A percentile compares a stretch with the other conserved stretches of the same genome.
Evolutionary conservation across 2,888 invertebrate species (phyloP).

Genomic region (Trilocha varians): DNA sequence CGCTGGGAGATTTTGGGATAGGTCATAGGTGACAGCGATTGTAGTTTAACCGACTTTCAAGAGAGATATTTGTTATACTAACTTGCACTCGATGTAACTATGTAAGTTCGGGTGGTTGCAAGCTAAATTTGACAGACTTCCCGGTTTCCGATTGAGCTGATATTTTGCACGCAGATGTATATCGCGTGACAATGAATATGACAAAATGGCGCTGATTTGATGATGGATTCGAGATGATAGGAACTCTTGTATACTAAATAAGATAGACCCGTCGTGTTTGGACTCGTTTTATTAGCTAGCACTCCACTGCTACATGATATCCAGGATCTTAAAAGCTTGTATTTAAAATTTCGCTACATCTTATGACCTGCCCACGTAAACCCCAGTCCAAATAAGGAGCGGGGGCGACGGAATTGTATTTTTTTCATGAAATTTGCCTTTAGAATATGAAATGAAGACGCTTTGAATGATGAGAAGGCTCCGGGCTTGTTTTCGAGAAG

Average conservation of each 20-base stretch:
- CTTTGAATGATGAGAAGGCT: constrained; percentile 15
- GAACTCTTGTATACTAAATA: neutral
- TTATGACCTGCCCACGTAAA: constrained; percentile 10
- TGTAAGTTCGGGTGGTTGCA: too few relatives aligned
- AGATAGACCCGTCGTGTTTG: too few relatives aligned
- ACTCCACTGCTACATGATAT: too few relatives aligned
- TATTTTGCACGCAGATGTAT: too few relatives aligned
- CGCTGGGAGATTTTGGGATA: neutral
- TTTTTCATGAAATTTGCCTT: constrained; percentile 48
- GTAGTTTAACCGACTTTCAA: neutral
- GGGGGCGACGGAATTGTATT: constrained; percentile 31
- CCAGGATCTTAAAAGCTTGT: too few relatives aligned
- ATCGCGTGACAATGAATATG: too few relatives aligned
- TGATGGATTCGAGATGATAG: too few relatives aligned
- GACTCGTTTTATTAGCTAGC: too few relatives aligned
- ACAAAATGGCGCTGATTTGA: too few relatives aligned
- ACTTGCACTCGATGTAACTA: too few relatives aligned
- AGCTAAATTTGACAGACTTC: too few relatives aligned
- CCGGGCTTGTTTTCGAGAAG: constrained; percentile 8
- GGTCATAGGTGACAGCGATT: neutral
- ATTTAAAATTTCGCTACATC: constrained; percentile 1
- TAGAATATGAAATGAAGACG: constrained; percentile 41
- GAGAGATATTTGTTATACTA: neutral
- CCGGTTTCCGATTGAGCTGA: too few relatives aligned
- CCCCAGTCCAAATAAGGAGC: constrained; percentile 26